Evolutionary conservation across 2,888 invertebrate species (phyloP), one percentile per base, ranked within the genome.

Genomic region (Caenorhabditis sp.): DNA sequence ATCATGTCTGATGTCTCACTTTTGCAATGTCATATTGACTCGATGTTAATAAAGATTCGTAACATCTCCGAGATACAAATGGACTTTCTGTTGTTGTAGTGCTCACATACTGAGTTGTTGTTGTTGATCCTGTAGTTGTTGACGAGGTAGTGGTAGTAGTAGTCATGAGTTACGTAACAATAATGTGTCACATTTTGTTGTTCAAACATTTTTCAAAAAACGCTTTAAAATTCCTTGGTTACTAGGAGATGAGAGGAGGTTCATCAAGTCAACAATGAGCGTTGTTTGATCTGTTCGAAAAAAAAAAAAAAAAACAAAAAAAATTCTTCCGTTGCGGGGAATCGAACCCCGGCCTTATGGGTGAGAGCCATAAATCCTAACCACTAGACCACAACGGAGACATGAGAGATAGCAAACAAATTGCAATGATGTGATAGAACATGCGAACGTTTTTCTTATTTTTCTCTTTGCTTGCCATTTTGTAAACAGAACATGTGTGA

Each of bases 281-380:
- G 43, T 3, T 43, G 43, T 43, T 17, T 14, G 43, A 43, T 43
- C 43, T 43, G 43, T 43, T 43, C 17, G 43, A 2, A 10, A 14
- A 43, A 43, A 10, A 43, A 43, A 7, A 43, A 17, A 43, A 43
- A 5, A 43, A 14, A 43, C 10, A 52, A 21, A 52, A 52, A 52
- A 23, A 52, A 4, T 21, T 52, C n/a, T 77, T 75, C 76, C 76
- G 79, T 72, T 77, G 79, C 77, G 72, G 77, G 80, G 80, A 80
- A 80, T 80, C 80, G 80, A 80, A 80, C 80, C 76, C 80, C 75
- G 77, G 77, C 77, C 77, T 73, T 77, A 70, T 77, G 77, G 77
- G 77, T 77, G 77, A 77, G 73, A 77, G 77, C 77, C 77, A 77
- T 70, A 77, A 77, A 77, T 77, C 77, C 77, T 77, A 77, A 77